Conservation (phyloP, 2,888 invertebrate genomes). For the Cataglyphis albicans region DNA sequence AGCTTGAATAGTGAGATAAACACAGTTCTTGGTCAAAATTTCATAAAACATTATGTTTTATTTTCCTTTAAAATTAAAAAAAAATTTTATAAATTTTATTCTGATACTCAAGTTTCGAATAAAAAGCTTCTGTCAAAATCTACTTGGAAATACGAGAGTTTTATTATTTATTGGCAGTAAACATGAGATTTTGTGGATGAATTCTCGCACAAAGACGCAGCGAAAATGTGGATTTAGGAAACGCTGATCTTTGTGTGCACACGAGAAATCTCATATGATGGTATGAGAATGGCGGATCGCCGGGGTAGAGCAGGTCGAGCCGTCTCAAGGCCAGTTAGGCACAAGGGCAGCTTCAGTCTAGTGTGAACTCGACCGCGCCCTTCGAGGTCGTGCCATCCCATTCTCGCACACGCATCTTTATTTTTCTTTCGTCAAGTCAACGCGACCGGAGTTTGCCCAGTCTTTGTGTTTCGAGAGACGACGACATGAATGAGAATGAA, state of each 20-base stretch:
- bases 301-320: conserved; percentile 76
- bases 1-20: neutral
- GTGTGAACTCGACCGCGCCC: conserved; percentile 83
- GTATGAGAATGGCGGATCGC: conserved; percentile 69
- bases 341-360: conserved; percentile 84
- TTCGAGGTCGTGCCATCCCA: conserved; percentile 81
- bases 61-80: neutral
- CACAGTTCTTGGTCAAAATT: neutral
- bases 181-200: neutral
- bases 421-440: conserved; percentile 53
- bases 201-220: conserved; percentile 2
- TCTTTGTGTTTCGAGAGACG: conserved; percentile 44
- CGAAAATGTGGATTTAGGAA: conserved; percentile 37
- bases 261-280: conserved; percentile 74
- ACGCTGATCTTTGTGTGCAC: conserved; percentile 75
- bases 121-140: neutral
- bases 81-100: neutral
- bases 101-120: neutral
- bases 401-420: conserved; percentile 72
- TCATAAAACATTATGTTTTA: neutral
- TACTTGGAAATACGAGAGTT: neutral
- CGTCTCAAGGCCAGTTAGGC: conserved; percentile 84
- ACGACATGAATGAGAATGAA: conserved; percentile 19
- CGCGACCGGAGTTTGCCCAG: conserved; percentile 19
- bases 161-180: neutral